Evolutionary conservation across 2,888 invertebrate species (phyloP).

Genomic region (Panorpa germanica): DNA sequence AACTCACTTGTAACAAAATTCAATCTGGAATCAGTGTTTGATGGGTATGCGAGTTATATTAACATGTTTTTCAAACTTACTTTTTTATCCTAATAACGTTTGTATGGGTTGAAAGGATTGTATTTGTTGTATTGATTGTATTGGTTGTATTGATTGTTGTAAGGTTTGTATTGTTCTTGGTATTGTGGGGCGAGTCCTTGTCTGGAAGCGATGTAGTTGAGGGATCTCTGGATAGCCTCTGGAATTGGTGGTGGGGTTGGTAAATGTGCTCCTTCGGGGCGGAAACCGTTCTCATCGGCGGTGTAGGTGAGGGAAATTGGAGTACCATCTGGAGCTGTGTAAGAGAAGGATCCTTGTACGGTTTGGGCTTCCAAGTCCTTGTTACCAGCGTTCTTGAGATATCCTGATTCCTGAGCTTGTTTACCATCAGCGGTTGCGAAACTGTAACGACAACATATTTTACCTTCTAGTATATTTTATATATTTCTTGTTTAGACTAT

Average conservation of each 20-base stretch:
- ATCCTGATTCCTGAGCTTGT: conserved; percentile 59
- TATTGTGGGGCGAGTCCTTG: too few species aligned
- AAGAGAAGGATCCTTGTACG: conserved; percentile 57
- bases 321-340: conserved; percentile 53
- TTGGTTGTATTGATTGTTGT: too few species aligned
- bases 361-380: conserved; percentile 50
- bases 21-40: too few species aligned
- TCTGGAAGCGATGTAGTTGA: conserved; percentile 37
- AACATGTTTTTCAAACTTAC: too few species aligned
- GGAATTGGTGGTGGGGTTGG: conserved; percentile 45
- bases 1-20: too few species aligned
- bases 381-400: conserved; percentile 47
- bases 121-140: too few species aligned
- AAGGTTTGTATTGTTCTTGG: too few species aligned
- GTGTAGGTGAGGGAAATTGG: conserved; percentile 33
- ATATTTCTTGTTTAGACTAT: too few species aligned
- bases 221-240: conserved; percentile 34
- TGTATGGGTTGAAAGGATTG: too few species aligned
- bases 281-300: conserved; percentile 40
- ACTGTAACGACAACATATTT: conserved; percentile 32
- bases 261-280: conserved; percentile 34
- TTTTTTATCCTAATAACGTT: too few species aligned
- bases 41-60: too few species aligned
- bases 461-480: too few species aligned
- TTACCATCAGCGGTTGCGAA: conserved; percentile 62